A percentile compares a stretch with the other conserved stretches of the same genome.
These are phyloP conservation scores for Ammodytes marinus DNA, from an alignment of 2,113 vertebrate species.

Conservation along the genomic window DNA sequence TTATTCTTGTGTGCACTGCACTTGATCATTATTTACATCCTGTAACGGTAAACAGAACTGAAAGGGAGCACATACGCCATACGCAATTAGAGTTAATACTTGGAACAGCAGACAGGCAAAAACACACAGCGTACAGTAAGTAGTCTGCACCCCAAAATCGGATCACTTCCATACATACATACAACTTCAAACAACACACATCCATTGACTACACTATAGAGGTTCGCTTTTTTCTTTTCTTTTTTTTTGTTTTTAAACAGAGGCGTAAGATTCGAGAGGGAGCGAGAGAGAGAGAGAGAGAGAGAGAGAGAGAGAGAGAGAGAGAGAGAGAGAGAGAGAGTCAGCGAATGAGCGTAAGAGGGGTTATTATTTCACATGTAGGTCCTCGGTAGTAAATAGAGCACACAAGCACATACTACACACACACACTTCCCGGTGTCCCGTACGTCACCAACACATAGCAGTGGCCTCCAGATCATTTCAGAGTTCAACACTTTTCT, in stretches of 20 bases:
- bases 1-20: conserved; percentile 85
- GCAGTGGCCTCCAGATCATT: conserved; percentile 21
- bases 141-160: conserved; percentile 84
- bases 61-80: conserved; percentile 87
- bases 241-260: conserved; percentile 54
- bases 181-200: conserved; percentile 90
- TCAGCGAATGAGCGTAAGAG: conserved; percentile 51
- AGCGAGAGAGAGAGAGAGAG: no score
- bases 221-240: conserved; percentile 79
- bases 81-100: conserved; percentile 88
- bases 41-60: conserved; percentile 85
- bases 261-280: conserved; percentile 62
- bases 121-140: conserved; percentile 82
- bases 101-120: conserved; percentile 96
- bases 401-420: conserved; percentile 52
- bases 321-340: not conserved
- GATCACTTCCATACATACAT: conserved; percentile 85
- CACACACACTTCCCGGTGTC: conserved; percentile 33
- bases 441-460: conserved; percentile 42
- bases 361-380: conserved; percentile 61
- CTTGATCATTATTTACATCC: conserved; percentile 86
- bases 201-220: conserved; percentile 88
- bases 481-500: conserved; percentile 42
- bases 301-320: no score
- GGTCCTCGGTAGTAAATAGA: conserved; percentile 58